A percentile compares a stretch with the other conserved stretches of the same genome.
These are phyloP conservation scores for Macrophya annulata DNA, from an alignment of 2,888 invertebrate species.

Conservation along the genomic window DNA sequence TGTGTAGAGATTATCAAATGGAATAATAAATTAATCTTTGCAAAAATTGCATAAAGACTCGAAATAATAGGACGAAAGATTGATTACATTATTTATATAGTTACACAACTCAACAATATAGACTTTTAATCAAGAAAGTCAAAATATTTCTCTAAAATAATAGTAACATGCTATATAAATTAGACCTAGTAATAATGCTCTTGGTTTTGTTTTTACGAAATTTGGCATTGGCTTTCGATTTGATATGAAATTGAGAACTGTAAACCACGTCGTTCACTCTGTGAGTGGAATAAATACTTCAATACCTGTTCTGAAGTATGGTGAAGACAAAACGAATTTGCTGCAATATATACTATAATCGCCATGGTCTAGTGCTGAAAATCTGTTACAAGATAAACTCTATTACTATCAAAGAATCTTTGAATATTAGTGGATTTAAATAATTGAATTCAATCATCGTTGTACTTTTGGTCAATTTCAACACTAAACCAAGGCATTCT, in stretches of 20 bases:
- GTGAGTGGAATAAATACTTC: neutral
- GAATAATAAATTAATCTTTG: slow-evolving; percentile 50
- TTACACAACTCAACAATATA: slow-evolving; percentile 58
- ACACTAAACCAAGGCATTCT: slow-evolving; percentile 29
- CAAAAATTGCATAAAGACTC: slow-evolving; percentile 55
- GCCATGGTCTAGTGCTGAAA: slow-evolving; percentile 20
- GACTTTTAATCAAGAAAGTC: slow-evolving; percentile 67
- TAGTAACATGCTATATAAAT: slow-evolving; percentile 14
- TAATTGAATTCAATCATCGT: neutral
- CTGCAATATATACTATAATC: slow-evolving; percentile 9
- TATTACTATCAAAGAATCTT: neutral
- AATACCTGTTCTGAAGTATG: slow-evolving; percentile 3
- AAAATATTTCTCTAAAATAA: slow-evolving; percentile 71
- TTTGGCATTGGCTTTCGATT: slow-evolving; percentile 18
- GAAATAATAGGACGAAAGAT: slow-evolving; percentile 55
- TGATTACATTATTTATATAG: slow-evolving; percentile 33
- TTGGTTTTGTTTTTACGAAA: slow-evolving; percentile 45
- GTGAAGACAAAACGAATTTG: slow-evolving; percentile 43
- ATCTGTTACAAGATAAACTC: neutral
- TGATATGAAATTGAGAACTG: neutral
- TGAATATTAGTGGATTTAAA: neutral
- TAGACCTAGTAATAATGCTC: slow-evolving; percentile 33
- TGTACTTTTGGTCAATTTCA: neutral
- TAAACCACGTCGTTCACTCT: neutral
- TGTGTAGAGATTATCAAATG: slow-evolving; percentile 35